Evolutionary conservation across 2,113 vertebrate species (phyloP).

Genomic region (Willisornis vidua): DNA sequence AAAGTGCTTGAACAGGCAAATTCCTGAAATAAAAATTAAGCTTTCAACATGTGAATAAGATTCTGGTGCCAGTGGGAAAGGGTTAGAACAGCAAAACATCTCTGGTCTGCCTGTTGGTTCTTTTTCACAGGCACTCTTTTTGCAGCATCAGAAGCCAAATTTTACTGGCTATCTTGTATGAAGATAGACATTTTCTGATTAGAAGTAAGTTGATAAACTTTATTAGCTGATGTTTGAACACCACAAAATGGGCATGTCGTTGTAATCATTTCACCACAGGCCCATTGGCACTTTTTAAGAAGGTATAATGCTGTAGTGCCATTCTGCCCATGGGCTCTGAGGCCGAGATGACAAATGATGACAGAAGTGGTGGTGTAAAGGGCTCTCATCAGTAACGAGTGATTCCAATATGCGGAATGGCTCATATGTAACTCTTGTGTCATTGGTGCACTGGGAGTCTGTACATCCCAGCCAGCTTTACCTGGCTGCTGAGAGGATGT

Average conservation of each 20-base stretch:
- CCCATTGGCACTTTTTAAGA: not conserved
- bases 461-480: accelerated
- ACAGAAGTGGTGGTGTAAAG: not conserved
- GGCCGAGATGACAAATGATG: not conserved
- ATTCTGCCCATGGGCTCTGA: not conserved
- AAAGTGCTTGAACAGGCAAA: not conserved
- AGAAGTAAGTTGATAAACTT: not conserved
- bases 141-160: not conserved
- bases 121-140: not conserved
- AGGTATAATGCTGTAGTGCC: not conserved
- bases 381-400: not conserved
- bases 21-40: not conserved
- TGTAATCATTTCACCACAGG: accelerated
- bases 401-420: not conserved
- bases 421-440: not conserved
- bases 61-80: not conserved
- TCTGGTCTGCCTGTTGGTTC: not conserved
- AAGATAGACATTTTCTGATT: not conserved
- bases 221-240: not conserved
- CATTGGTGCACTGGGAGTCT: not conserved
- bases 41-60: not conserved
- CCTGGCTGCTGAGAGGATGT: accelerated
- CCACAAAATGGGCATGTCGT: not conserved
- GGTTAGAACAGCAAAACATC: not conserved
- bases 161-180: not conserved